Base-by-base conservation (phyloP, 2,888 invertebrate genomes). In the Quadroppia sp. region DNA sequence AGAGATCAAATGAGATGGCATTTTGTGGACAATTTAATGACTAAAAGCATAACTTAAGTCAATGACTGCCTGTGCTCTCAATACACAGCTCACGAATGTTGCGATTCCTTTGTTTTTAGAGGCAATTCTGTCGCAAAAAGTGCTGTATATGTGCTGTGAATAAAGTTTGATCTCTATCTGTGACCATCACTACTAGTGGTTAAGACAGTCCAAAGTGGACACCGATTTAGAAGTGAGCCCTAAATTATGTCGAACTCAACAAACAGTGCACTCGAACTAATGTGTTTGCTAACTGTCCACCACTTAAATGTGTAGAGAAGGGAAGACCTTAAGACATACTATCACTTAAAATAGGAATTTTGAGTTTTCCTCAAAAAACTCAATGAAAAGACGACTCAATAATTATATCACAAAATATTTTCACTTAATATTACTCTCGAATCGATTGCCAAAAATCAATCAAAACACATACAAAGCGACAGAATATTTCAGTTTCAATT, bases 11-110 rank as follows among this genome's bases (percentile, higher is more conserved):
- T 61, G 61, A 32, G 28, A 61, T 61, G 32, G 17, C 61, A 61
- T 61, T 67, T 67, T 67, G 67, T n/a, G 36, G 42, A n/a, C 36
- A 67, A 67, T 67, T 67, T 40, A 67, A 20, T 67, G 36, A 67
- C 13, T 67, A 36, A 67, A 40, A 67, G 67, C 36, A 67, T 67
- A 67, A 40, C 42, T 42, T 42, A 67, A 53, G 53, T 53, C 25
- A 53, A 53, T 53, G 25, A 53, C 23, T 53, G 23, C 53, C 20
- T 25, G 28, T 61, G 32, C 32, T 30, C 36, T 61, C 61, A n/a
- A 53, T 20, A 25, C 53, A 61, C 17, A n/a, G 32, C n/a, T 17
- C 2, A 30, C n/a, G 30, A 32, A 17, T 30, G 61, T 32, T 30
- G 32, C 61, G 25, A 61, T 61, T 61, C 61, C n/a, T n/a, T n/a